Evolutionary conservation across 2,113 vertebrate species (phyloP).

Genomic region (Nerophis lumbriciformis): DNA sequence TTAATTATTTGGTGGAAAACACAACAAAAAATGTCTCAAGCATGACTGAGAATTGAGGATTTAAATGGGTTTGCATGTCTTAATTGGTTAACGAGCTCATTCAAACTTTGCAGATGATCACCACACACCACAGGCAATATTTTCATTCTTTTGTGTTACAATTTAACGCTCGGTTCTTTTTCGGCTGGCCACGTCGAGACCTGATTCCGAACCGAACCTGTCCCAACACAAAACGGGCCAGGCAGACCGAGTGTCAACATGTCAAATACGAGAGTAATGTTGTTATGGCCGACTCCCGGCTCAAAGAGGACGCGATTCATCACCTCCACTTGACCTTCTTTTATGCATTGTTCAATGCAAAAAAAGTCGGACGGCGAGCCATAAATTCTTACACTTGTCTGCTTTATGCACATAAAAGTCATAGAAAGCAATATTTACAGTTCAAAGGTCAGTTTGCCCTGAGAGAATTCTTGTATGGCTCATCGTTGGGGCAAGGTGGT

Average conservation of each 20-base stretch:
- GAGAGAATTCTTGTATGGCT: slow-evolving; percentile 49
- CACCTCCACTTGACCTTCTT: slow-evolving; percentile 16
- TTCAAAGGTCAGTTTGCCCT: slow-evolving; percentile 65
- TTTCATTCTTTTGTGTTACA: neutral
- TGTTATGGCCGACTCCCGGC: slow-evolving; percentile 5
- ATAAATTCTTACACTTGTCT: slow-evolving; percentile 27
- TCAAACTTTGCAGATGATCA: neutral
- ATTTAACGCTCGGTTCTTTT: neutral
- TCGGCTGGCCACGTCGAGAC: too few relatives aligned
- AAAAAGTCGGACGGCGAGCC: slow-evolving; percentile 4
- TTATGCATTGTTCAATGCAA: slow-evolving; percentile 12
- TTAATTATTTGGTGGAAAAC: neutral
- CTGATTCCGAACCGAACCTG: neutral
- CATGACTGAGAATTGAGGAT: neutral
- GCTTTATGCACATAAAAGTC: slow-evolving; percentile 55
- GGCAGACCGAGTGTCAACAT: neutral
- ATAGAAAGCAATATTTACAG: slow-evolving; percentile 64
- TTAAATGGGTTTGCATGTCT: neutral
- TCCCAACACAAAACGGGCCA: neutral
- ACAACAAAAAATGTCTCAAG: neutral
- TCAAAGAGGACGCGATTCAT: slow-evolving; percentile 3
- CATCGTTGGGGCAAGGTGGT: slow-evolving; percentile 24
- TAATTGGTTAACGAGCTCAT: too few relatives aligned
- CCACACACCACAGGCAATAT: neutral
- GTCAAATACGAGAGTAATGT: slow-evolving; percentile 2